phyloP scores from a whole-genome alignment of 2,797 vertebrate genomes.

The Notamacropus eugenii region DNA sequence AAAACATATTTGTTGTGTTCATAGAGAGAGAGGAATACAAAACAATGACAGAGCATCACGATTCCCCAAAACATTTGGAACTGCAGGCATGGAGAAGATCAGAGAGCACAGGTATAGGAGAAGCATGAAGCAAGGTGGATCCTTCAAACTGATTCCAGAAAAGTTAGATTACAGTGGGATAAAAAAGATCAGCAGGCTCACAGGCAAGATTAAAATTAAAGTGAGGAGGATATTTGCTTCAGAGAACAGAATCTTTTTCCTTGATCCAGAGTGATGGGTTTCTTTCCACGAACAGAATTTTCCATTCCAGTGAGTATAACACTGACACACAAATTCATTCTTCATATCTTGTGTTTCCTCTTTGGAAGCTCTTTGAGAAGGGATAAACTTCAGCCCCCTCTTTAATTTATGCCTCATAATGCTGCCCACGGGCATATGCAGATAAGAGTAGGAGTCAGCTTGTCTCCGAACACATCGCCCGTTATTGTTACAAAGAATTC shows the following conservation, averaged over 20 bases:
- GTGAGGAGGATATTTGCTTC: background rate
- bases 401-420: conserved; percentile 84
- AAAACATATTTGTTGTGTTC: background rate
- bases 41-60: background rate
- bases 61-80: background rate
- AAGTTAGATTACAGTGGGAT: background rate
- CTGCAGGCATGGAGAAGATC: background rate
- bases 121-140: background rate
- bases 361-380: conserved; percentile 85
- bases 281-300: conserved; percentile 87
- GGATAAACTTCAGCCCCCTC: conserved; percentile 81
- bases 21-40: background rate
- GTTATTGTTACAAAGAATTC: conserved; percentile 91
- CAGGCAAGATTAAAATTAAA: background rate
- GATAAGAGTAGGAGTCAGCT: conserved; percentile 85
- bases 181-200: conserved; percentile 18
- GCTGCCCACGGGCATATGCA: conserved; percentile 89
- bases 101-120: background rate
- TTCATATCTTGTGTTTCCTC: conserved; percentile 88
- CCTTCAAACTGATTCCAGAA: background rate
- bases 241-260: background rate
- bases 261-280: conserved; percentile 21
- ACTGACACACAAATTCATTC: conserved; percentile 92
- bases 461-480: conserved; percentile 91
- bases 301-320: conserved; percentile 93